Evolutionary conservation across 2,797 vertebrate species (phyloP).

Genomic region (Diplodus sargus): DNA sequence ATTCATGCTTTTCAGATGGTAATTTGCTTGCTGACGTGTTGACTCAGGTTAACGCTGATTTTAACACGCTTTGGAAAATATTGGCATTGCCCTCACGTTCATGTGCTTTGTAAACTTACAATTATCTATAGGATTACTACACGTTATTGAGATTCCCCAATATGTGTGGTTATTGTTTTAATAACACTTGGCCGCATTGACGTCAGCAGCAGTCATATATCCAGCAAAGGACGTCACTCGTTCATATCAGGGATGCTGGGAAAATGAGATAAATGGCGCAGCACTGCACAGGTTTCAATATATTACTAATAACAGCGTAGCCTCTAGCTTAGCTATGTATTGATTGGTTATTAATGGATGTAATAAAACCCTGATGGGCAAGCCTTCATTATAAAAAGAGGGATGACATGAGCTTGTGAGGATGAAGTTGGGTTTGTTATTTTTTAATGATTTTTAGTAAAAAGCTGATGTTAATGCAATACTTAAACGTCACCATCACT

Average conservation of each 20-base stretch:
- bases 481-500: too few relatives aligned
- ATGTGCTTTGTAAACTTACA: neutral
- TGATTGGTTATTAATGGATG: neutral
- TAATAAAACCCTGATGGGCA: neutral
- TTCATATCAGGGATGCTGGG: constrained; percentile 2
- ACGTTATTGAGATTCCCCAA: neutral
- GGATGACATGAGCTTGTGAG: neutral
- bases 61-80: neutral
- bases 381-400: neutral
- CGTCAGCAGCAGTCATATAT: constrained; percentile 35
- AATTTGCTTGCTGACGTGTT: neutral
- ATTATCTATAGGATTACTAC: neutral
- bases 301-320: neutral
- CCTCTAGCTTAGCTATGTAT: neutral
- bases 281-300: neutral
- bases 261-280: constrained; percentile 7
- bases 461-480: too few relatives aligned
- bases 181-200: constrained; percentile 21
- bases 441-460: neutral
- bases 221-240: constrained; percentile 26
- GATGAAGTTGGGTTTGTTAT: constrained; percentile 3
- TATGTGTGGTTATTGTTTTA: constrained; percentile 2
- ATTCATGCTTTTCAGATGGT: neutral
- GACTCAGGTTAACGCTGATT: neutral
- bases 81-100: neutral